A percentile compares a stretch with the other conserved stretches of the same genome.
Conservation (phyloP, 2,113 vertebrate genomes). For the Serinus canaria region DNA sequence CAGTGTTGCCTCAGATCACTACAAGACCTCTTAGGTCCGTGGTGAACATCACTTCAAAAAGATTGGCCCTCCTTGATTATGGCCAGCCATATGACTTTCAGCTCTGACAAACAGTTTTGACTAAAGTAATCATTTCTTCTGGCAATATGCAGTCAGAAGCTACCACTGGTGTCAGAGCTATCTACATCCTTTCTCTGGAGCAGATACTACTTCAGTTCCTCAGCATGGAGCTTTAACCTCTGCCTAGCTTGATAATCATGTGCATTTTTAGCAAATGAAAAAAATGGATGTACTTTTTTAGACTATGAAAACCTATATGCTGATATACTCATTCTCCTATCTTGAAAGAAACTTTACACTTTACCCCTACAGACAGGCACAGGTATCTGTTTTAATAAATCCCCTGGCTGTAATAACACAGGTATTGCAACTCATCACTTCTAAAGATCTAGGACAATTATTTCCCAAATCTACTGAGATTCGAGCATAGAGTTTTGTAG, state of each 20-base stretch:
- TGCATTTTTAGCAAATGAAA: background rate
- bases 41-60: background rate
- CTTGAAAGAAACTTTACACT: background rate
- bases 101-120: background rate
- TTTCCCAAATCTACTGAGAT: background rate
- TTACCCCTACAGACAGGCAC: background rate
- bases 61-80: background rate
- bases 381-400: background rate
- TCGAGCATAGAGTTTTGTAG: background rate
- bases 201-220: background rate
- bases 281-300: background rate
- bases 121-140: background rate
- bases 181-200: background rate
- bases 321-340: background rate
- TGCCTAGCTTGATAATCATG: background rate
- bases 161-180: fast-evolving
- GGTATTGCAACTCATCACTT: background rate
- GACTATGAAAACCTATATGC: background rate
- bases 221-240: background rate
- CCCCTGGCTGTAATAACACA: background rate
- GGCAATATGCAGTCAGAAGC: background rate
- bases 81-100: background rate
- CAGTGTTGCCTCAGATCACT: background rate
- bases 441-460: background rate
- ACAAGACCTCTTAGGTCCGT: background rate